A percentile compares a stretch with the other conserved stretches of the same genome.
phyloP scores from a whole-genome alignment of 2,888 invertebrate species.

The Tipula vernalis region DNA sequence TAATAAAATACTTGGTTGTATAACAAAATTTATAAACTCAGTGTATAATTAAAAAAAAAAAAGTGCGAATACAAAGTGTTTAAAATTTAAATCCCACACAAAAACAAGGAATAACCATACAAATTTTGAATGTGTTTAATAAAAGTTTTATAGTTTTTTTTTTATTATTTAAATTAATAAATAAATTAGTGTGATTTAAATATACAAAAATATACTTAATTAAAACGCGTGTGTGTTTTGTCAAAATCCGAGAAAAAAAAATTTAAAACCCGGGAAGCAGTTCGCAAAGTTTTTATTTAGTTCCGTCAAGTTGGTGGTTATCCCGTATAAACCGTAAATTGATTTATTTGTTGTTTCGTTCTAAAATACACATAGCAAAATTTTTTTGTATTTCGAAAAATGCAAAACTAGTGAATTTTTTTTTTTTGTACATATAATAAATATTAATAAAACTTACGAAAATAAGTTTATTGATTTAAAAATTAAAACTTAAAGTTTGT shows the following conservation, averaged over 20 bases:
- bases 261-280: background rate
- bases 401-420: background rate
- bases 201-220: background rate
- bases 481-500: background rate
- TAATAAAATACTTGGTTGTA: background rate
- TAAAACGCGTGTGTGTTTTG: background rate
- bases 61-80: background rate
- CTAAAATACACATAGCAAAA: background rate
- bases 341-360: background rate
- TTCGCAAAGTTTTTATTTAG: background rate
- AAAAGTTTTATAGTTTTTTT: background rate
- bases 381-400: background rate
- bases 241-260: background rate
- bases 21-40: background rate
- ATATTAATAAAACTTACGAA: background rate
- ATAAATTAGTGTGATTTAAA: background rate
- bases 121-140: background rate
- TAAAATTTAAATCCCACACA: background rate
- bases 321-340: background rate
- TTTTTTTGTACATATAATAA: background rate
- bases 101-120: background rate
- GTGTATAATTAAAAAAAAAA: background rate
- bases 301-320: background rate
- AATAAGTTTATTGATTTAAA: background rate
- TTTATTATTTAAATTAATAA: background rate